phyloP scores from a whole-genome alignment of 2,797 vertebrate species.

The Spatula versicolor region DNA sequence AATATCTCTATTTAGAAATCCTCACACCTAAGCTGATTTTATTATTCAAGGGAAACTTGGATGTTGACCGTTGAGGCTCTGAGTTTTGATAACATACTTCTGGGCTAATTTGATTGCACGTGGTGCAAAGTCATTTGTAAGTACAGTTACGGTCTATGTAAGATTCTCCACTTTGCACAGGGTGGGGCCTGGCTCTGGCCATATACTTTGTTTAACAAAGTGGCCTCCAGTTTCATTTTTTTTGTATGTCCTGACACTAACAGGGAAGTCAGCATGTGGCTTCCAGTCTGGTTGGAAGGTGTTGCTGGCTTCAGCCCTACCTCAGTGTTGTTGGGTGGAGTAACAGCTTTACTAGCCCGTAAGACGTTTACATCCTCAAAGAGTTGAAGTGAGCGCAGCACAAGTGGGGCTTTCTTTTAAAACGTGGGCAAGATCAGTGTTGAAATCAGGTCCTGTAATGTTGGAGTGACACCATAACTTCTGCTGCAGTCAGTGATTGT shows the following conservation, averaged over 20 bases:
- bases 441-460: neutral
- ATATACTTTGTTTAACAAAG: fast-evolving
- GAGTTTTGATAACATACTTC: neutral
- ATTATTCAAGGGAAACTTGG: neutral
- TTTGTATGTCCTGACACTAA: neutral
- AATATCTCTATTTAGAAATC: neutral
- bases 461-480: fast-evolving
- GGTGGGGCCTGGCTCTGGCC: neutral
- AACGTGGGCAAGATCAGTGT: neutral
- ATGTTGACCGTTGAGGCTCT: neutral
- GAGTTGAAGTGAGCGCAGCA: neutral
- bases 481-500: neutral
- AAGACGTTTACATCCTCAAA: neutral
- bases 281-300: neutral
- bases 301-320: neutral
- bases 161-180: neutral
- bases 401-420: neutral
- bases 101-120: neutral
- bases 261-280: too few species aligned
- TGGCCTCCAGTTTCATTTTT: neutral
- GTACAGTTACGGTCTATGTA: fast-evolving
- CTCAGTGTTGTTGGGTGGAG: neutral
- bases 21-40: neutral
- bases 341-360: neutral
- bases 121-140: neutral